A percentile compares a stretch with the other conserved stretches of the same genome.
Conservation (phyloP, 2,888 invertebrate genomes). For the Adineta ricciae region DNA sequence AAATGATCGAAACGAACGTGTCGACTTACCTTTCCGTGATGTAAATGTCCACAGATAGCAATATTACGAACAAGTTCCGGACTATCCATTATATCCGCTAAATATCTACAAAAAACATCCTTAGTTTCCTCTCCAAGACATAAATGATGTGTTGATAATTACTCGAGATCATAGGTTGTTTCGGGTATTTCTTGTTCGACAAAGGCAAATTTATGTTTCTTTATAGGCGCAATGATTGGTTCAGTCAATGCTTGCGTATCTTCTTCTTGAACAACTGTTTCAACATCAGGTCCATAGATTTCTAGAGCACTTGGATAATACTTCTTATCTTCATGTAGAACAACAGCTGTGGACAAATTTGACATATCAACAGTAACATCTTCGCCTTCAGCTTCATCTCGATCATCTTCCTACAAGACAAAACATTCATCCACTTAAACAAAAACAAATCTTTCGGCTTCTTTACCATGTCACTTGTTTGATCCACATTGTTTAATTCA, state of each 20-base stretch:
- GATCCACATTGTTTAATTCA: constrained; percentile 46
- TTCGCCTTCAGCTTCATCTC: constrained; percentile 43
- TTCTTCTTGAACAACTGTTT: constrained; percentile 96
- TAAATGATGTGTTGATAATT: background rate
- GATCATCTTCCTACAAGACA: constrained; percentile 41
- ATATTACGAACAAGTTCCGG: constrained; percentile 87
- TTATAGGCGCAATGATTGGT: constrained; percentile 70
- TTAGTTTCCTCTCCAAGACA: no score
- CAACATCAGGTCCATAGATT: constrained; percentile 90
- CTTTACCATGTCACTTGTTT: constrained; percentile 56
- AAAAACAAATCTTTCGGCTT: no score
- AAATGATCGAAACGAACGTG: background rate
- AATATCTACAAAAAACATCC: constrained; percentile 46
- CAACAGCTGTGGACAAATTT: constrained; percentile 56
- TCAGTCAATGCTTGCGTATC: constrained; percentile 86
- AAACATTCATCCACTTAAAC: constrained; percentile 52
- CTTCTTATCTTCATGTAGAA: constrained; percentile 94
- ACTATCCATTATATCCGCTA: constrained; percentile 95
- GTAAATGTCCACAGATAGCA: constrained; percentile 85
- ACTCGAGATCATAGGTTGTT: constrained; percentile 88
- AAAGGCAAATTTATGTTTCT: constrained; percentile 83
- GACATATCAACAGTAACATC: constrained; percentile 40
- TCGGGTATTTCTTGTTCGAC: constrained; percentile 85
- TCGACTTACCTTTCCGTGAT: constrained; percentile 85
- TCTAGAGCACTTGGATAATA: constrained; percentile 79